Evolutionary conservation across 1,140 invertebrate species (phyloP).

Genomic region (Atopsyche davidsoni): DNA sequence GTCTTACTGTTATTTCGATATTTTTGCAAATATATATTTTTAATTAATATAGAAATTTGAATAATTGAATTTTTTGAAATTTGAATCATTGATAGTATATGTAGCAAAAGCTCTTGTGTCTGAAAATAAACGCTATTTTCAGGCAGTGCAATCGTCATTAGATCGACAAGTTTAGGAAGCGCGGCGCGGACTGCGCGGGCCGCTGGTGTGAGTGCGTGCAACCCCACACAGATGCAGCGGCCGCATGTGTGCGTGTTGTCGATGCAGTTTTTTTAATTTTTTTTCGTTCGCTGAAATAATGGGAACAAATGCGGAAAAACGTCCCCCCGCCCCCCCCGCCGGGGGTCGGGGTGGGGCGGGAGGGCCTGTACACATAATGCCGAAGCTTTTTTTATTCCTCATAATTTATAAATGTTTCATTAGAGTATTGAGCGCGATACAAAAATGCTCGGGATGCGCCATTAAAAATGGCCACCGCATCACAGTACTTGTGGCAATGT

Average conservation of each 20-base stretch:
- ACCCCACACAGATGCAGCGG: not conserved
- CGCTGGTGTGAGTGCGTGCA: not conserved
- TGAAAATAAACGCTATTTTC: too few species aligned
- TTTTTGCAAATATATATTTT: too few species aligned
- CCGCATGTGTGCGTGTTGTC: slow-evolving; percentile 12
- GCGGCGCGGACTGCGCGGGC: not conserved
- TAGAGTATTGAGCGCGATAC: slow-evolving; percentile 2
- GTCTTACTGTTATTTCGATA: too few species aligned
- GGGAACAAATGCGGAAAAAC: slow-evolving; percentile 31
- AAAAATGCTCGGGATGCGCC: too few species aligned
- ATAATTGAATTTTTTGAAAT: too few species aligned
- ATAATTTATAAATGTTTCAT: slow-evolving; percentile 6
- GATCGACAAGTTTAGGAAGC: too few species aligned
- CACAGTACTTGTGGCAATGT: too few species aligned
- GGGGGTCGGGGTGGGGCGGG: not conserved
- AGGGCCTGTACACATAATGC: slow-evolving; percentile 1
- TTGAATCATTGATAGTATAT: too few species aligned
- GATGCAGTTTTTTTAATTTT: slow-evolving; percentile 22
- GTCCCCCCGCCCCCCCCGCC: slow-evolving; percentile 2
- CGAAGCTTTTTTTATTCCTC: slow-evolving; percentile 3
- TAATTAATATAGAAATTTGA: too few species aligned
- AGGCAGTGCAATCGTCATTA: too few species aligned
- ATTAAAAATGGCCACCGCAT: too few species aligned
- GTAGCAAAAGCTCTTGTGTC: too few species aligned
- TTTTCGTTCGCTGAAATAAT: slow-evolving; percentile 30